phyloP scores from a whole-genome alignment of 2,797 vertebrate genomes.

The Thalassophryne amazonica region DNA sequence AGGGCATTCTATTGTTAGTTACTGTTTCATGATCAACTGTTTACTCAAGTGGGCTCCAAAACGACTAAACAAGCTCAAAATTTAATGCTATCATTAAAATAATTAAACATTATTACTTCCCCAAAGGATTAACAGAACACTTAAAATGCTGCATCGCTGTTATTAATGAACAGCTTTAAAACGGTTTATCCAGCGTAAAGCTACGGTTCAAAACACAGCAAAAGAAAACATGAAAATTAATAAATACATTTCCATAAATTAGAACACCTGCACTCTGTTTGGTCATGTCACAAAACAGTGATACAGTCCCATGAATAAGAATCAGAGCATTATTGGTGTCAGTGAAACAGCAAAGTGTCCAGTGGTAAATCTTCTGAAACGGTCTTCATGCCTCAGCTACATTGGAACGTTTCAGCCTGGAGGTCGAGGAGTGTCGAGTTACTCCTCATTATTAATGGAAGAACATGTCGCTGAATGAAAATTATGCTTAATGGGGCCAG shows the following conservation, averaged over 20 bases:
- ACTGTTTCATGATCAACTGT: too few relatives aligned
- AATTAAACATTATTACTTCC: too few relatives aligned
- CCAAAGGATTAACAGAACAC: background rate
- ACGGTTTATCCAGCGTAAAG: conserved; percentile 10
- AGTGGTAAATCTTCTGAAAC: conserved; percentile 30
- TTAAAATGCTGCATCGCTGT: background rate
- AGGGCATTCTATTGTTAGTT: too few relatives aligned
- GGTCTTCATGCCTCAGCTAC: background rate
- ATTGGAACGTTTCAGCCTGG: conserved; percentile 1
- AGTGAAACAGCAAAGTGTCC: conserved; percentile 26
- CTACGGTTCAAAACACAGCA: conserved; percentile 31
- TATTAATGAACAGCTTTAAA: background rate
- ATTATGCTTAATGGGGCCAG: background rate
- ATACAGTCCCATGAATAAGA: conserved; percentile 11
- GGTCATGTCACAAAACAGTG: conserved; percentile 21
- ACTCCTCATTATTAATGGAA: conserved; percentile 18
- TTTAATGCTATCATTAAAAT: too few relatives aligned
- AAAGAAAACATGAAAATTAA: conserved; percentile 24
- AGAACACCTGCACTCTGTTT: conserved; percentile 26
- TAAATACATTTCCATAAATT: conserved; percentile 56
- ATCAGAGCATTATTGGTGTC: conserved; percentile 16
- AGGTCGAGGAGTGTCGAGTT: background rate
- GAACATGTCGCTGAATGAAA: conserved; percentile 3
- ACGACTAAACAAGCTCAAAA: too few relatives aligned
- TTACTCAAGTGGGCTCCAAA: too few relatives aligned